Conservation (phyloP, 2,888 invertebrate species). For the Amphiduros pacificus region DNA sequence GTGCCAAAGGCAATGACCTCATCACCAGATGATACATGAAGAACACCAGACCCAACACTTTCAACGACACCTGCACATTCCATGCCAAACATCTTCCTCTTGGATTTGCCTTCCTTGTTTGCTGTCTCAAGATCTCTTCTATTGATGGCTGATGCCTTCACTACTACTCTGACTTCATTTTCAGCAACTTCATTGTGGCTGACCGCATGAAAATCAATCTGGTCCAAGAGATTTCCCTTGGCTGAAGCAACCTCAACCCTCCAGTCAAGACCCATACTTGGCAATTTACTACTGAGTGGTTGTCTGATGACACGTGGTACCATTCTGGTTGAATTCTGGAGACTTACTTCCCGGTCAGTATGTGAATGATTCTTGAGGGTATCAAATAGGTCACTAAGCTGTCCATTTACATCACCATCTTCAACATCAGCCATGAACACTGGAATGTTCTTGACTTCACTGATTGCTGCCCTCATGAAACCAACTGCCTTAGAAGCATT, state of each 20-base stretch:
- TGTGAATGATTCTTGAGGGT: background rate
- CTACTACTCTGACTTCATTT: background rate
- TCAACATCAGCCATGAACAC: conserved; percentile 1
- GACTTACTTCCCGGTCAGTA: background rate
- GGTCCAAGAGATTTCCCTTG: background rate
- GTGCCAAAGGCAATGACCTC: conserved; percentile 9
- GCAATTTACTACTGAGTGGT: background rate
- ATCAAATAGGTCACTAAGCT: background rate
- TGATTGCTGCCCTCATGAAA: conserved; percentile 5
- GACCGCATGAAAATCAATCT: background rate
- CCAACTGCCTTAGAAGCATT: background rate
- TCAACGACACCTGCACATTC: conserved; percentile 8
- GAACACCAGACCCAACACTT: background rate
- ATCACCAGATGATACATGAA: background rate
- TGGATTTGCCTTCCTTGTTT: too few relatives aligned
- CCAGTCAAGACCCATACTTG: background rate
- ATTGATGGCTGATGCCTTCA: conserved; percentile 1
- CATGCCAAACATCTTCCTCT: too few relatives aligned
- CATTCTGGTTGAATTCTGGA: background rate
- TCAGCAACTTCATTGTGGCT: background rate
- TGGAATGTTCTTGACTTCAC: conserved; percentile 8
- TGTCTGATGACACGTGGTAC: background rate
- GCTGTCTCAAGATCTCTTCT: too few relatives aligned
- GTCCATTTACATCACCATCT: background rate
- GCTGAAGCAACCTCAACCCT: background rate